Evolutionary conservation across 53 echinoderm and acorn worm genomes (phyloP).

Genomic region (Apostichopus leukothele): DNA sequence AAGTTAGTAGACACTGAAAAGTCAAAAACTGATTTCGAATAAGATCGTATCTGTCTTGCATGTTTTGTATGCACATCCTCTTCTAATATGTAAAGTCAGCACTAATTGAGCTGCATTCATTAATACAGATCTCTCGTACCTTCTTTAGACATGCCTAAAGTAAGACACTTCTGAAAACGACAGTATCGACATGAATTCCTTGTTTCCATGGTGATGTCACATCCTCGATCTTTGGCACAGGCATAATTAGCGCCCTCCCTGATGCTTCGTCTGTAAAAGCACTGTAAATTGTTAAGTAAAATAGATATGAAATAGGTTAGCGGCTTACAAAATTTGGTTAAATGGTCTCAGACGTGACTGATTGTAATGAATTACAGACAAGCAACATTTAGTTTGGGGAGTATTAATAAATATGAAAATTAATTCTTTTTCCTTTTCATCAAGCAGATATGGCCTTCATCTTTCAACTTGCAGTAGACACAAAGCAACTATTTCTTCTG

Average conservation of each 20-base stretch:
- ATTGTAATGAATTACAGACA: neutral
- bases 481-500: too few species aligned
- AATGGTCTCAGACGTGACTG: neutral
- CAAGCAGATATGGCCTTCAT: too few species aligned
- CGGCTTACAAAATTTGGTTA: neutral
- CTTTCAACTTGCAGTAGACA: too few species aligned
- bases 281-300: constrained; percentile 54
- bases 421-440: too few species aligned
- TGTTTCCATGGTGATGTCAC: constrained; percentile 98
- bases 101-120: constrained; percentile 3
- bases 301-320: neutral
- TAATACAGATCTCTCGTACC: constrained; percentile 49
- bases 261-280: constrained; percentile 93
- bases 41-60: neutral
- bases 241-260: constrained; percentile 93
- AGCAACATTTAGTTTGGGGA: neutral
- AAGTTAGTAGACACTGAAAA: too few species aligned
- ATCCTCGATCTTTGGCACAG: constrained; percentile 88
- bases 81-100: neutral
- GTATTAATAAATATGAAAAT: neutral
- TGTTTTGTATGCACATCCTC: neutral
- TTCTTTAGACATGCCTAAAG: constrained; percentile 96
- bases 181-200: constrained; percentile 96
- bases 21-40: too few species aligned
- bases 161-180: constrained; percentile 90